phyloP scores from a whole-genome alignment of 2,888 invertebrate genomes.

The Heliothis peltigera region DNA sequence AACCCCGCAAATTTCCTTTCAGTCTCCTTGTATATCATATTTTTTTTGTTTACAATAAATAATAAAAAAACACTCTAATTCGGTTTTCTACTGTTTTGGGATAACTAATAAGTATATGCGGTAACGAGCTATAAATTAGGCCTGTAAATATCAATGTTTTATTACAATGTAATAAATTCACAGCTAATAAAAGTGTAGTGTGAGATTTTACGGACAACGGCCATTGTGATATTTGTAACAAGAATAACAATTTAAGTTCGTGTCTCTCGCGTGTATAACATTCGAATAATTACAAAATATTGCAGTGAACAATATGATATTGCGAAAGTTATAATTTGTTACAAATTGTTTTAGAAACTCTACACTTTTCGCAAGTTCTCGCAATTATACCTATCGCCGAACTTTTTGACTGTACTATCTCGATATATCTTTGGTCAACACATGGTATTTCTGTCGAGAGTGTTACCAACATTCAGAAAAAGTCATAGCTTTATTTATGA shows the following conservation, averaged over 20 bases:
- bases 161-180: slow-evolving; percentile 28
- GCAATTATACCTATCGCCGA: not conserved
- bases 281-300: slow-evolving; percentile 47
- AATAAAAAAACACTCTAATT: too few relatives aligned
- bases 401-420: slow-evolving; percentile 20
- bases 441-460: slow-evolving; percentile 18
- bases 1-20: too few relatives aligned
- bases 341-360: slow-evolving; percentile 55
- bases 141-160: slow-evolving; percentile 16
- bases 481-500: slow-evolving; percentile 30
- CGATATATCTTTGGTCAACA: slow-evolving; percentile 12
- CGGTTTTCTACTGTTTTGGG: too few relatives aligned
- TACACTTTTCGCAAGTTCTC: slow-evolving; percentile 35
- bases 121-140: slow-evolving; percentile 18
- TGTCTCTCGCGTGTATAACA: slow-evolving; percentile 54
- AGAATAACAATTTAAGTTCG: slow-evolving; percentile 38
- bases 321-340: slow-evolving; percentile 49
- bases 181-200: slow-evolving; percentile 37
- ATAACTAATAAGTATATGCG: too few relatives aligned
- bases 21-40: too few relatives aligned
- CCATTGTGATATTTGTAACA: slow-evolving; percentile 46
- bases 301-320: slow-evolving; percentile 47
- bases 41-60: not conserved
- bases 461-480: slow-evolving; percentile 25
- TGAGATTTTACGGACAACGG: slow-evolving; percentile 25